These are phyloP conservation scores for Cryptocephalus primarius DNA, from an alignment of 2,888 invertebrate genomes.

Conservation along the genomic window DNA sequence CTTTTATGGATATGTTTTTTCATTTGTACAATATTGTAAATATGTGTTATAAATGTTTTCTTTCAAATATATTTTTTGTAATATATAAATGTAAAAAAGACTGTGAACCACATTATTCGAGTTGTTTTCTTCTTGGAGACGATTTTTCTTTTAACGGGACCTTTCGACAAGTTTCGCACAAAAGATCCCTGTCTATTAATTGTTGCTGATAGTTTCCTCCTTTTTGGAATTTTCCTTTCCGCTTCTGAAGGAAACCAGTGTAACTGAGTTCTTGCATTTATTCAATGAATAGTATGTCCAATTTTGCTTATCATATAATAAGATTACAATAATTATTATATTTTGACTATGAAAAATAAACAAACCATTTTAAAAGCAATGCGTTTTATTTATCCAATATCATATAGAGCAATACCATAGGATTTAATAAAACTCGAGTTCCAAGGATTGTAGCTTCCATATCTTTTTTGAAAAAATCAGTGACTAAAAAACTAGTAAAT, in stretches of 20 bases:
- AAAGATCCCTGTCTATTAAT: not conserved
- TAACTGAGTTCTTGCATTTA: constrained; percentile 17
- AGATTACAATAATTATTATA: constrained; percentile 29
- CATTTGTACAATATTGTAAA: constrained; percentile 27
- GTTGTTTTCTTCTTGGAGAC: constrained; percentile 3
- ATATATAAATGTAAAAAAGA: constrained; percentile 24
- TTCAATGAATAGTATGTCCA: constrained; percentile 29
- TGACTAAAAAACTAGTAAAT: no score
- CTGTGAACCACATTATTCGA: constrained; percentile 20
- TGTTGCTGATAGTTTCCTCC: constrained; percentile 3
- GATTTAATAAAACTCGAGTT: no score
- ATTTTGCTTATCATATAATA: constrained; percentile 30
- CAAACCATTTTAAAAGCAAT: constrained; percentile 3
- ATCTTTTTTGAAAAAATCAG: no score
- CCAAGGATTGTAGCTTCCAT: no score
- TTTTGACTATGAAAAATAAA: constrained; percentile 32
- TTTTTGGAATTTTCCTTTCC: constrained; percentile 11
- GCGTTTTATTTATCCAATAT: no score
- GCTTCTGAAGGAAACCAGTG: constrained; percentile 10
- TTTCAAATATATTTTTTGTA: constrained; percentile 17
- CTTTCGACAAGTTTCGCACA: not conserved
- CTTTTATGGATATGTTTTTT: constrained; percentile 12
- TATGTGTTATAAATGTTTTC: constrained; percentile 26
- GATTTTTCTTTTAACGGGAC: not conserved
- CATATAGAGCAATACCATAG: no score